These are phyloP conservation scores for Monochamus saltuarius DNA, from an alignment of 1,140 invertebrate species.

Conservation along the genomic window DNA sequence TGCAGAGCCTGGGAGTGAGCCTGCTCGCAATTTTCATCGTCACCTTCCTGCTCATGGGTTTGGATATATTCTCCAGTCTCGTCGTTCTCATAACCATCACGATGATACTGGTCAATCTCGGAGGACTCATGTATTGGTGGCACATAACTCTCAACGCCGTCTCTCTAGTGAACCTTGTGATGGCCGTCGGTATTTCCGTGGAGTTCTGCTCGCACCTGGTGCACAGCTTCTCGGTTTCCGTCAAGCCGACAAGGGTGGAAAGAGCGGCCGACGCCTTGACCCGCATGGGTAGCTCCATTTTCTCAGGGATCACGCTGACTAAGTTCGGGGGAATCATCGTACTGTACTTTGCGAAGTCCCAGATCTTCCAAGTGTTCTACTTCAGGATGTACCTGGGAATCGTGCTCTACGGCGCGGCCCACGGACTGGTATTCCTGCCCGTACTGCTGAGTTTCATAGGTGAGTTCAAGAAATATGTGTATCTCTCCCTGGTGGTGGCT, in stretches of 20 bases:
- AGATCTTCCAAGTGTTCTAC: conserved; percentile 97
- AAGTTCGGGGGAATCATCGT: conserved; percentile 96
- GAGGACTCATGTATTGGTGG: conserved; percentile 97
- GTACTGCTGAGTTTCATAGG: conserved; percentile 95
- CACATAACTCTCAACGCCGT: conserved; percentile 94
- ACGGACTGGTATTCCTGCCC: conserved; percentile 95
- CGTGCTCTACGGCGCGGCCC: conserved; percentile 92
- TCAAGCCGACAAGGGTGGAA: conserved; percentile 67
- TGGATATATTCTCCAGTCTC: conserved; percentile 86
- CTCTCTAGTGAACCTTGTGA: conserved; percentile 96
- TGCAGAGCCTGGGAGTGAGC: conserved; percentile 85
- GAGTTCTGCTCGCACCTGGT: conserved; percentile 98
- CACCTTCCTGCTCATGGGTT: conserved; percentile 90
- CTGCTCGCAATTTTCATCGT: conserved; percentile 91
- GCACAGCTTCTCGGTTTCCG: conserved; percentile 84
- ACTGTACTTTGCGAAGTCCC: conserved; percentile 92
- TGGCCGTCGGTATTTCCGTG: conserved; percentile 97
- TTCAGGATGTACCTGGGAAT: conserved; percentile 98
- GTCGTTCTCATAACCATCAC: conserved; percentile 89
- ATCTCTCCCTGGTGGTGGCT: too few relatives aligned
- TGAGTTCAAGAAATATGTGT: conserved; percentile 57
- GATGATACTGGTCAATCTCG: conserved; percentile 92
- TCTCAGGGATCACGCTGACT: conserved; percentile 96
- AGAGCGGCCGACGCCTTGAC: conserved; percentile 82
- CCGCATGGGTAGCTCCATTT: conserved; percentile 93